Conservation (phyloP, 2,888 invertebrate species). For the Melipona beecheii region DNA sequence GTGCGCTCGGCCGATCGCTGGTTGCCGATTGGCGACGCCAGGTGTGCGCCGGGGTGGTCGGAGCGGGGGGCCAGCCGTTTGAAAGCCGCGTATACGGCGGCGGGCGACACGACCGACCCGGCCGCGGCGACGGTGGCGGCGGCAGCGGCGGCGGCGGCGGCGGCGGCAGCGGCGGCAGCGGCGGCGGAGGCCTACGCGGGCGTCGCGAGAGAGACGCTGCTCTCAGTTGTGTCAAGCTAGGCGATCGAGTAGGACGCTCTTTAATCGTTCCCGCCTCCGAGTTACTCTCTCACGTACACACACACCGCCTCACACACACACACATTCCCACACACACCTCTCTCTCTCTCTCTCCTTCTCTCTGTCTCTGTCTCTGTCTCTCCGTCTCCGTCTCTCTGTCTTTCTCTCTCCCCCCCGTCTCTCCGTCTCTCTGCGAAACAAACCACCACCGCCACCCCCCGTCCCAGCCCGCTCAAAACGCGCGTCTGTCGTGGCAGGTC, state of each 20-base stretch:
- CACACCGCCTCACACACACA: slow-evolving; percentile 60
- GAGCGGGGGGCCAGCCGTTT: slow-evolving; percentile 71
- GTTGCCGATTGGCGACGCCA: slow-evolving; percentile 74
- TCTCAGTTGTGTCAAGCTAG: slow-evolving; percentile 84
- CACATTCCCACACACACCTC: slow-evolving; percentile 57
- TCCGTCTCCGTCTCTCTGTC: too few relatives aligned
- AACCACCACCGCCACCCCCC: too few relatives aligned
- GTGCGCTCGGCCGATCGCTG: slow-evolving; percentile 51
- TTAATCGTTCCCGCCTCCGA: slow-evolving; percentile 82
- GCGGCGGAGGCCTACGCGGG: slow-evolving; percentile 68
- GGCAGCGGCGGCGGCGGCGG: slow-evolving; percentile 63
- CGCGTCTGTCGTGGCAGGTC: neutral
- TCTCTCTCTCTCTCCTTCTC: slow-evolving; percentile 30
- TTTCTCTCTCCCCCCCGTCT: neutral
- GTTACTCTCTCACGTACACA: slow-evolving; percentile 75
- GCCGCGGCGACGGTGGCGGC: slow-evolving; percentile 64
- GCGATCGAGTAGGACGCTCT: slow-evolving; percentile 84
- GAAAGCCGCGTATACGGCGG: slow-evolving; percentile 75
- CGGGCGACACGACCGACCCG: slow-evolving; percentile 64
- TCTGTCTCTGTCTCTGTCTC: too few relatives aligned
- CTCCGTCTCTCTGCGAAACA: too few relatives aligned
- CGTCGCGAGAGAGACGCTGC: slow-evolving; percentile 73
- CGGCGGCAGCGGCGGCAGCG: slow-evolving; percentile 62
- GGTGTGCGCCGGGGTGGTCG: slow-evolving; percentile 60
- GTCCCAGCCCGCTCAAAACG: neutral